phyloP scores from a whole-genome alignment of 2,113 vertebrate genomes.

The Bos javanicus region DNA sequence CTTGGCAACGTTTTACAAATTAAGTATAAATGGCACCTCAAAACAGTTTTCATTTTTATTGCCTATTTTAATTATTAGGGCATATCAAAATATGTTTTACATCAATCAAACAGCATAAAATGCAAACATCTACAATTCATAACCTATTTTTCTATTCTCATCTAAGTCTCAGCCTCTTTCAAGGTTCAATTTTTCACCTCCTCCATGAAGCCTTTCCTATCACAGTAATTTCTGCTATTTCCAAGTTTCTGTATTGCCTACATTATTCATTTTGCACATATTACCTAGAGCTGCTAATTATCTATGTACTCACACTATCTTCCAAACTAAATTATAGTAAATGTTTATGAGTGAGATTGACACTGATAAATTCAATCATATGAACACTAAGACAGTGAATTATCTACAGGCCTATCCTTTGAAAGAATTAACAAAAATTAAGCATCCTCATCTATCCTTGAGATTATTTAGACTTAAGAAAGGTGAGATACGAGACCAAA shows the following conservation, averaged over 20 bases:
- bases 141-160: not conserved
- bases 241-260: not conserved
- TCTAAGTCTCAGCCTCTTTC: not conserved
- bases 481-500: not conserved
- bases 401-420: not conserved
- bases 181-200: not conserved
- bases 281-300: not conserved
- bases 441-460: not conserved
- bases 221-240: not conserved
- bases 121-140: not conserved
- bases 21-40: not conserved
- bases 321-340: not conserved
- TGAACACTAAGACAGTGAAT: conserved; percentile 1
- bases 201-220: not conserved
- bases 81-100: not conserved
- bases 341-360: not conserved
- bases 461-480: not conserved
- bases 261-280: conserved; percentile 2
- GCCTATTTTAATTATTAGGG: conserved; percentile 3
- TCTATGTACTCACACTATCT: not conserved
- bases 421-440: not conserved
- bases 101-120: not conserved
- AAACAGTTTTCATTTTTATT: not conserved
- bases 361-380: not conserved
- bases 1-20: not conserved